Evolutionary conservation across 2,113 vertebrate genomes (phyloP).

Genomic region (Labeo rohita): DNA sequence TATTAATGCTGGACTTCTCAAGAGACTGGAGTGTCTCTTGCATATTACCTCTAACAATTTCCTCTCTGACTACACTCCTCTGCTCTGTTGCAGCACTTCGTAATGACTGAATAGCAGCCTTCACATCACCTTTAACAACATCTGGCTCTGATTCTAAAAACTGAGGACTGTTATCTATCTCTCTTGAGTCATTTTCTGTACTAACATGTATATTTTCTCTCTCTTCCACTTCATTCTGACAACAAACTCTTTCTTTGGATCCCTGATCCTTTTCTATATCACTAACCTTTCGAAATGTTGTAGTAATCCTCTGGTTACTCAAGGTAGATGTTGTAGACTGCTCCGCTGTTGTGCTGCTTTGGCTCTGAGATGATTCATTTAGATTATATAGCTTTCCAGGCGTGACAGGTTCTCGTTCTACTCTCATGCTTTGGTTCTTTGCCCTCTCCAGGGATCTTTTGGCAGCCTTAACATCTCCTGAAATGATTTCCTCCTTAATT

Average conservation of each 20-base stretch:
- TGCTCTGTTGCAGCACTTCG: conserved; percentile 59
- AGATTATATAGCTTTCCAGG: conserved; percentile 79
- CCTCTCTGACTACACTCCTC: conserved; percentile 78
- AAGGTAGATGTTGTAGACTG: conserved; percentile 71
- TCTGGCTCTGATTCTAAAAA: conserved; percentile 78
- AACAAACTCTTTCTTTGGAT: conserved; percentile 66
- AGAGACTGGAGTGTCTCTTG: conserved; percentile 83
- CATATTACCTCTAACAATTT: conserved; percentile 80
- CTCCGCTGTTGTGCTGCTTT: conserved; percentile 72
- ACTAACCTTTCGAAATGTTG: conserved; percentile 92
- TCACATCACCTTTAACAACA: conserved; percentile 84
- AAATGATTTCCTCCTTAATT: conserved; percentile 85
- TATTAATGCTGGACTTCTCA: conserved; percentile 85
- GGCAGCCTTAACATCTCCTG: conserved; percentile 84
- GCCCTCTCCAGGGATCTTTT: conserved; percentile 87
- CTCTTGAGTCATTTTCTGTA: conserved; percentile 72
- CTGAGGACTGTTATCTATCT: conserved; percentile 77
- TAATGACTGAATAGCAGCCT: conserved; percentile 85
- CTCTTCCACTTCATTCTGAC: conserved; percentile 67
- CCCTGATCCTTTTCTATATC: conserved; percentile 76
- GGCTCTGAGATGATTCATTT: conserved; percentile 69
- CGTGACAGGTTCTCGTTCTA: conserved; percentile 81
- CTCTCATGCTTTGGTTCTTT: conserved; percentile 83
- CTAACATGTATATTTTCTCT: conserved; percentile 76
- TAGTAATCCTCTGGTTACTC: conserved; percentile 69